Evolutionary conservation across 1,140 invertebrate genomes (phyloP), one percentile per base, ranked within the genome.

Genomic region (Cydia strobilella): DNA sequence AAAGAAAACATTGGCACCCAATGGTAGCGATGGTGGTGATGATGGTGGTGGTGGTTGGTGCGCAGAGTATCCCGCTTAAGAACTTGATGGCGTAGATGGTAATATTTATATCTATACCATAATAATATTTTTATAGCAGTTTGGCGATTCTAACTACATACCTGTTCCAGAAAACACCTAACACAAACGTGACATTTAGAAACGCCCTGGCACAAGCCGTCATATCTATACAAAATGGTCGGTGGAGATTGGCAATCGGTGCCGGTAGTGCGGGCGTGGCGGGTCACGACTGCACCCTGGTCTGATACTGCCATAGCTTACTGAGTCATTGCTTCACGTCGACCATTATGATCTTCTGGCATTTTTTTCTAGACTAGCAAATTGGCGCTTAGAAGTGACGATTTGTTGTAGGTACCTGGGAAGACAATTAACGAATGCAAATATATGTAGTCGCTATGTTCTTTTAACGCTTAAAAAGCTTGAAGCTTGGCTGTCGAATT

Each of bases 201-300:
- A 81, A 73, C 79, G 51, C 73, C 48, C 20, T n/a, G 54, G 54
- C 54, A 59, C 54, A 59, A 59, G 20, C 54, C 54, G 54, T 59
- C 54, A 59, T 59, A 59, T 59, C 54, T 59, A 59, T 23, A 59
- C 54, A 59, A 62, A 75, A 79, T 75, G 76, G 76, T 75, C 77
- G 77, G 77, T 65, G 27, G 51, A 74, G 75, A 79, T 79, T 54
- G 77, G 27, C 75, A 74, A 77, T 79, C 77, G 74, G 31, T 65
- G 15, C 20, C 59, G 45, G 54, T 59, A 59, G 54, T 59, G 54
- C 54, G 54, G 54, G 54, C 54, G 54, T 59, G 54, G 54, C 54
- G 18, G 54, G 54, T 59, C 54, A 59, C 54, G 54, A 59, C 54
- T 59, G 54, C 54, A 59, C 54, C 54, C 54, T 59, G 20, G 4